These are phyloP conservation scores for Coendou prehensilis DNA, from an alignment of 2,797 vertebrate species.

Conservation along the genomic window DNA sequence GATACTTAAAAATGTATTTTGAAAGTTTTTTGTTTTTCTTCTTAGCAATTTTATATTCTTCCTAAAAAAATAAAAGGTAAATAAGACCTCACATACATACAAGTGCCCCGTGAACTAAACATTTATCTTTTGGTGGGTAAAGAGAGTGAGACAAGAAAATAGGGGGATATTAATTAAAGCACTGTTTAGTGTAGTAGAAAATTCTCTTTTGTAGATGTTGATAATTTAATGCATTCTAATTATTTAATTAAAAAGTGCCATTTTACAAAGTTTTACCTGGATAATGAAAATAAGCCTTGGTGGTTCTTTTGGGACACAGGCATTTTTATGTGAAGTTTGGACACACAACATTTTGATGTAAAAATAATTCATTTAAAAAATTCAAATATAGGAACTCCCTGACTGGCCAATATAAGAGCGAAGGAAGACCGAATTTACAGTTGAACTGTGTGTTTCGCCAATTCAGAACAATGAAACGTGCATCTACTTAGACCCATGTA, in stretches of 20 bases:
- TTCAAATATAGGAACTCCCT: neutral
- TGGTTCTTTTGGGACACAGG: constrained; percentile 21
- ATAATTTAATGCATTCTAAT: constrained; percentile 69
- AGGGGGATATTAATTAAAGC: constrained; percentile 40
- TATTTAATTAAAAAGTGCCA: constrained; percentile 75
- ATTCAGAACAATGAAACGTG: neutral
- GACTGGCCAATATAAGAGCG: neutral
- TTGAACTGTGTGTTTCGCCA: neutral
- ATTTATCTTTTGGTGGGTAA: neutral
- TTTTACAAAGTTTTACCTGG: constrained; percentile 53
- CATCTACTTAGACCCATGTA: too few relatives aligned
- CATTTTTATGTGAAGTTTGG: constrained; percentile 62
- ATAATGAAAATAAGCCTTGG: constrained; percentile 55
- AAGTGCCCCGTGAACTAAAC: neutral
- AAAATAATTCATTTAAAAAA: neutral
- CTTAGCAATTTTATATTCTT: neutral
- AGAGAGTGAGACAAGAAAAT: neutral
- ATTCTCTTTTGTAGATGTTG: constrained; percentile 62
- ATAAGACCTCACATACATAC: neutral
- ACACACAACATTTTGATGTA: constrained; percentile 32
- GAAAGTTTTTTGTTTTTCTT: neutral
- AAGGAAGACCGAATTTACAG: neutral
- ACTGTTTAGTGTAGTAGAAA: constrained; percentile 55
- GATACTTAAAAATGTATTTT: neutral
- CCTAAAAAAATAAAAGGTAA: neutral